Evolutionary conservation across 2,113 vertebrate genomes (phyloP), one percentile per base, ranked within the genome.

Genomic region (Progne subis): DNA sequence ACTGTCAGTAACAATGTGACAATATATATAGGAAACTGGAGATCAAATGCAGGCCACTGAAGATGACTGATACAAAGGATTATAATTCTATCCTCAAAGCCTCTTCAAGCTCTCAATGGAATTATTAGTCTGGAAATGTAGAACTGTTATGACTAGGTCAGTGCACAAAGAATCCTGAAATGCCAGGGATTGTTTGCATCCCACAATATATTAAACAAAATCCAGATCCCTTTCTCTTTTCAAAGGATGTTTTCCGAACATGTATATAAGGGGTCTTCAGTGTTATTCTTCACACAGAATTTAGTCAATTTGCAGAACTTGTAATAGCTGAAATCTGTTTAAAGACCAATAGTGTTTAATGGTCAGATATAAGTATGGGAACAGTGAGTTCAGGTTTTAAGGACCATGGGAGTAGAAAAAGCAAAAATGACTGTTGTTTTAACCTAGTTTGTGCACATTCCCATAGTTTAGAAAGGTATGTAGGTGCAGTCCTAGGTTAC

Each of bases 121-220:
- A 55, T 91, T 97, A 86, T 18, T 83, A 83, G 76, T 90, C 88
- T 92, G 79, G 86, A 95, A 95, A 90, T 32, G 56, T 44, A 53
- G 28, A 92, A 92, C 18, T 88, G 76, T 86, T 95, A 92, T 83
- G 88, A 90, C 56, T 92, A 92, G 90, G 72, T 96, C 94, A 95
- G 39, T 81, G 86, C 86, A 93, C 71, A 95, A 59, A 93, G 59
- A 94, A 86, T 84, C 65, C 65, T 78, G 69, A 93, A 95, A 96
- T 94, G 82, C 90, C 90, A 60, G 17, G 17, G 53, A 94, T 95
- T 96, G 65, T 87, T 89, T 69, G 81, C 53, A 64, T 91, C 80
- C 34, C 56, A 71, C 0, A 0, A 53, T 34, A 79, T 60, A 92
- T 46, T 39, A 81, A 86, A 81, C 79, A 88, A 90, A 94, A 57